Evolutionary conservation across 2,888 invertebrate genomes (phyloP).

Genomic region (Euzetes globulus): DNA sequence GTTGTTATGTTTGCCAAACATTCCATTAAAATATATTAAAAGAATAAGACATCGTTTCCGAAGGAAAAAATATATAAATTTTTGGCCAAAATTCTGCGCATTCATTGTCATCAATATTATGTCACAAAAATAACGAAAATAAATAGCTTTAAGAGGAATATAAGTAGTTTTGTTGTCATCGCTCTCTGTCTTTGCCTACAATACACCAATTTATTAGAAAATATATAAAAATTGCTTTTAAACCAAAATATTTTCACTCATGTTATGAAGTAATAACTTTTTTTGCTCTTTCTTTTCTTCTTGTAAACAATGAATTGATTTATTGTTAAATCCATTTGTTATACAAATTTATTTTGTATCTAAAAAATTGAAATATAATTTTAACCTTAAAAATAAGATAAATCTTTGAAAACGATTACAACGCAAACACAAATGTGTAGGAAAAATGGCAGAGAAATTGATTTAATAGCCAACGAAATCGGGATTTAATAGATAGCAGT

Average conservation of each 20-base stretch:
- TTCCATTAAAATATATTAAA: constrained; percentile 18
- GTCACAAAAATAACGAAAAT: constrained; percentile 5
- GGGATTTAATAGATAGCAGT: not conserved
- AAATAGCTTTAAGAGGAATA: not conserved
- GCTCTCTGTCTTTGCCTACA: not conserved
- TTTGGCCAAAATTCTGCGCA: not conserved
- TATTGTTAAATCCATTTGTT: constrained; percentile 3
- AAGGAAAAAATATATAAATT: not conserved
- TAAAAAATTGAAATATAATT: not conserved
- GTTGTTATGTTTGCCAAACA: constrained; percentile 6
- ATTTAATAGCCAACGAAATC: not conserved
- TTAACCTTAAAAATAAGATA: too few relatives aligned
- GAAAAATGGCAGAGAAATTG: too few relatives aligned
- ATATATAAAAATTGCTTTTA: too few relatives aligned
- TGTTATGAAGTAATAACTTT: too few relatives aligned
- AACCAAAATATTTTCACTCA: too few relatives aligned
- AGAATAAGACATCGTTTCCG: not conserved
- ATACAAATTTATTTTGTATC: not conserved
- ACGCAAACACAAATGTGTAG: too few relatives aligned
- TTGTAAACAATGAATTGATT: not conserved
- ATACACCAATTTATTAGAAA: not conserved
- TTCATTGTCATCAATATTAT: not conserved
- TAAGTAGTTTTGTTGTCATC: constrained; percentile 3
- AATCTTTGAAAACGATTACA: too few relatives aligned
- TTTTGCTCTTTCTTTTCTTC: too few relatives aligned